Percentiles rank a stretch among this genome's conserved stretches.
phyloP scores from a whole-genome alignment of 1,140 invertebrate genomes.

The Drosophila parvula region DNA sequence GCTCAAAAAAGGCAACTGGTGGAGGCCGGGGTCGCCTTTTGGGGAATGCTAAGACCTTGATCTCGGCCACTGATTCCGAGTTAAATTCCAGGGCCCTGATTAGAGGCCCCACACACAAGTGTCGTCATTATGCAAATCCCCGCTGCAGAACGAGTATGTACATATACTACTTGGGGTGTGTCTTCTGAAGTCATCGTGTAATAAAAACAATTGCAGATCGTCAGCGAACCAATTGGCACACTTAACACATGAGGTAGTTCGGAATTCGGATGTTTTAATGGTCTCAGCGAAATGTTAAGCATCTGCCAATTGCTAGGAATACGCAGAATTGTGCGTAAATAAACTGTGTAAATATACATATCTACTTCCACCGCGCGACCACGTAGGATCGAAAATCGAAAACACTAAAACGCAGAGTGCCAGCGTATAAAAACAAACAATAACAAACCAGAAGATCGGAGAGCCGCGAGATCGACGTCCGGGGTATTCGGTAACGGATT shows the following conservation, averaged over 20 bases:
- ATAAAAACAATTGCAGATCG: conserved; percentile 33
- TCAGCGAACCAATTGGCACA: conserved; percentile 47
- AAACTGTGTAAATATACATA: conserved; percentile 56
- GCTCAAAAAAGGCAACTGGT: conserved; percentile 39
- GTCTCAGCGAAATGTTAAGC: conserved; percentile 3
- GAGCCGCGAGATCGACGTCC: conserved; percentile 39
- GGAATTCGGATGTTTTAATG: conserved; percentile 11
- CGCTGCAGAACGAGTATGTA: not conserved
- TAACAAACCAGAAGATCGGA: conserved; percentile 42
- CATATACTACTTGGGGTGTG: conserved; percentile 34
- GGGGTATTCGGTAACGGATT: conserved; percentile 31
- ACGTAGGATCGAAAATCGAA: conserved; percentile 41
- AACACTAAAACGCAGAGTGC: conserved; percentile 6
- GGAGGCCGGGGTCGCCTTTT: not conserved
- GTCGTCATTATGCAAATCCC: conserved; percentile 64
- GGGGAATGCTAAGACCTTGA: conserved; percentile 11
- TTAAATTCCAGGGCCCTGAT: conserved; percentile 25
- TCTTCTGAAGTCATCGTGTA: conserved; percentile 51
- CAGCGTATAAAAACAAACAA: conserved; percentile 33
- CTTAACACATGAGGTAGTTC: conserved; percentile 23
- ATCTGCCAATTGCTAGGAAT: conserved; percentile 30
- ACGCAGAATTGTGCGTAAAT: conserved; percentile 23
- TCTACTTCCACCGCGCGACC: conserved; percentile 44
- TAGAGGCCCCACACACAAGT: conserved; percentile 24
- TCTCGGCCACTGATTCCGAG: conserved; percentile 16